A percentile compares a stretch with the other conserved stretches of the same genome.
Evolutionary conservation across 2,888 invertebrate genomes (phyloP).

Genomic region (Galerucella nymphaeae): DNA sequence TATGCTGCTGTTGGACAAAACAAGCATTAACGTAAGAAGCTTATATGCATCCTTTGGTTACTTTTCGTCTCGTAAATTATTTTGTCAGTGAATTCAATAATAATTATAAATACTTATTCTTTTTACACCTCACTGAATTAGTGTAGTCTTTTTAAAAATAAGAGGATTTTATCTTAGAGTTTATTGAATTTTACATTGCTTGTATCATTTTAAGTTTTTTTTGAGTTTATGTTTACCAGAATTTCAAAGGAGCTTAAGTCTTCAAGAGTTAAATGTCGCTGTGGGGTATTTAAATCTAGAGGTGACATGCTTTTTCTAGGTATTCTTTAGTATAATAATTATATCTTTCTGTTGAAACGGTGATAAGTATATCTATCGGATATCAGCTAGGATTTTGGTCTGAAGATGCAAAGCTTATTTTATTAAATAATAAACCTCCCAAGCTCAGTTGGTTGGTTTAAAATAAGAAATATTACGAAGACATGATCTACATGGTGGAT

Average conservation of each 20-base stretch:
- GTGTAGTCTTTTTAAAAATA: constrained; percentile 26
- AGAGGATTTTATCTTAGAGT: constrained; percentile 28
- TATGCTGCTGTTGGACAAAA: not conserved
- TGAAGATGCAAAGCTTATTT: too few relatives aligned
- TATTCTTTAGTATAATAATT: not conserved
- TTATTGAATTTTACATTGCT: constrained; percentile 18
- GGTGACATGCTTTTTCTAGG: not conserved
- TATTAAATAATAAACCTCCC: too few relatives aligned
- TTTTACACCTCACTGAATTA: constrained; percentile 28
- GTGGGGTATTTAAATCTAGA: not conserved
- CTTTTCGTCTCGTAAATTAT: constrained; percentile 28
- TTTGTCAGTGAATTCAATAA: constrained; percentile 33
- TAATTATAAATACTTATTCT: constrained; percentile 33
- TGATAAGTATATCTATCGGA: not conserved
- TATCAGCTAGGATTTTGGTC: too few relatives aligned
- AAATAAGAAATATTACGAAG: too few relatives aligned
- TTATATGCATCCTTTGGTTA: constrained; percentile 35
- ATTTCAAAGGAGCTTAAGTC: not conserved
- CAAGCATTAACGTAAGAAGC: constrained; percentile 42
- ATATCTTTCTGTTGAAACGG: not conserved
- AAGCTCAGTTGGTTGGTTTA: too few relatives aligned
- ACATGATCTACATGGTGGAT: too few relatives aligned
- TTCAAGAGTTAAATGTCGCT: not conserved
- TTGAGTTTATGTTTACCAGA: not conserved
- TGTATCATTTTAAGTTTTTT: not conserved